phyloP scores from a whole-genome alignment of 2,888 invertebrate genomes.

The Thymelicus acteon region DNA sequence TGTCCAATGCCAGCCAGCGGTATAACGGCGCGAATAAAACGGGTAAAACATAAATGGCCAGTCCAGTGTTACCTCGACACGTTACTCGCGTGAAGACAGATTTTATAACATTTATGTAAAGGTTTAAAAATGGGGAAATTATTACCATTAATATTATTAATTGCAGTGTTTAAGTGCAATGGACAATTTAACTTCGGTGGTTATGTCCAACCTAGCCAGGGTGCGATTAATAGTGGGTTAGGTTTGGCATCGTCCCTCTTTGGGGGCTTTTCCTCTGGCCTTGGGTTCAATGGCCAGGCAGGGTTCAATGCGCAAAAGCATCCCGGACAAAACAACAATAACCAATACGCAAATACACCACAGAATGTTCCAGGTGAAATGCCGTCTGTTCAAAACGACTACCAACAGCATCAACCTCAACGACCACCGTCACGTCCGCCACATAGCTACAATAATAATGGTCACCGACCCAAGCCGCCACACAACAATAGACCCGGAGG shows the following conservation, averaged over 20 bases:
- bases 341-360: constrained; percentile 3
- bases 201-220: background rate
- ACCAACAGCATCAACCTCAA: background rate
- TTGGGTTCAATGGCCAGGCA: constrained; percentile 10
- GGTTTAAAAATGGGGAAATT: constrained; percentile 10
- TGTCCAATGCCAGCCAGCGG: background rate
- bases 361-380: background rate
- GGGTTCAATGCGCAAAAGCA: background rate
- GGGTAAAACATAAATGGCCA: background rate
- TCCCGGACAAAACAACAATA: constrained; percentile 13
- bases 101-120: background rate
- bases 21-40: background rate
- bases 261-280: constrained; percentile 15
- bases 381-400: background rate
- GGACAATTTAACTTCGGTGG: background rate
- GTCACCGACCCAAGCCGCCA: constrained; percentile 1
- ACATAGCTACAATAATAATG: background rate
- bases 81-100: background rate
- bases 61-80: background rate
- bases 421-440: background rate
- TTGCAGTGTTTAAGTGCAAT: constrained; percentile 22
- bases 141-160: constrained; percentile 9
- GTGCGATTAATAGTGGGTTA: background rate
- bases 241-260: constrained; percentile 24
- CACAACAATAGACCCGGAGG: constrained; percentile 4